A percentile compares a stretch with the other conserved stretches of the same genome.
These are phyloP conservation scores for Limenitis camilla DNA, from an alignment of 2,888 invertebrate genomes.

Conservation along the genomic window DNA sequence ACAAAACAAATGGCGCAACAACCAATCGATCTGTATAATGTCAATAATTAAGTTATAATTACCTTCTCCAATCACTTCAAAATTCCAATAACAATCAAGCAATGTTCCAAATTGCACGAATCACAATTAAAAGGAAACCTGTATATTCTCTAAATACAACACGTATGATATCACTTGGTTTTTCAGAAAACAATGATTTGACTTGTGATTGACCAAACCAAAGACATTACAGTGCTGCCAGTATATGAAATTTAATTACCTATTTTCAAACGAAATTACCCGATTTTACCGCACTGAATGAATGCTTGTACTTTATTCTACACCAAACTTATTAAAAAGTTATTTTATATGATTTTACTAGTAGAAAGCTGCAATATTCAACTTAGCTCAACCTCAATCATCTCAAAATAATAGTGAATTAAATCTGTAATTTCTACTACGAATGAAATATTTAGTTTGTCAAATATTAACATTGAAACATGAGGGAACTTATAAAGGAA, in stretches of 20 bases:
- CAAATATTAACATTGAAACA: too few relatives aligned
- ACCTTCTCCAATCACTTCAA: neutral
- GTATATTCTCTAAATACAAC: neutral
- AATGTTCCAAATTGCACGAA: neutral
- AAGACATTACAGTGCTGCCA: neutral
- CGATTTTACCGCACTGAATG: too few relatives aligned
- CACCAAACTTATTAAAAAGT: too few relatives aligned
- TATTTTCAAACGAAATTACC: neutral
- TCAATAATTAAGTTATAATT: too few relatives aligned
- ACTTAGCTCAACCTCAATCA: too few relatives aligned
- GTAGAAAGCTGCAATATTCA: too few relatives aligned
- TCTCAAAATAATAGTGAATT: too few relatives aligned
- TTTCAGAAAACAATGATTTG: slow-evolving; percentile 1
- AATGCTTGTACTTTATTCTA: too few relatives aligned
- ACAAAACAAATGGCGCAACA: slow-evolving; percentile 44
- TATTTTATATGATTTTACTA: too few relatives aligned
- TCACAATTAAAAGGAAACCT: neutral
- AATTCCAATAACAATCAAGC: neutral
- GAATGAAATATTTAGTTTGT: too few relatives aligned
- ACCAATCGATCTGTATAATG: slow-evolving; percentile 38
- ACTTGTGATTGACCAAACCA: neutral
- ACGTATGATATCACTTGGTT: neutral
- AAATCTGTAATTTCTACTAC: too few relatives aligned
- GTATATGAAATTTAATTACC: neutral
- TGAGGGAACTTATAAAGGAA: too few relatives aligned